These are phyloP conservation scores for Orgyia antiqua DNA, from an alignment of 2,888 invertebrate species.

Conservation along the genomic window DNA sequence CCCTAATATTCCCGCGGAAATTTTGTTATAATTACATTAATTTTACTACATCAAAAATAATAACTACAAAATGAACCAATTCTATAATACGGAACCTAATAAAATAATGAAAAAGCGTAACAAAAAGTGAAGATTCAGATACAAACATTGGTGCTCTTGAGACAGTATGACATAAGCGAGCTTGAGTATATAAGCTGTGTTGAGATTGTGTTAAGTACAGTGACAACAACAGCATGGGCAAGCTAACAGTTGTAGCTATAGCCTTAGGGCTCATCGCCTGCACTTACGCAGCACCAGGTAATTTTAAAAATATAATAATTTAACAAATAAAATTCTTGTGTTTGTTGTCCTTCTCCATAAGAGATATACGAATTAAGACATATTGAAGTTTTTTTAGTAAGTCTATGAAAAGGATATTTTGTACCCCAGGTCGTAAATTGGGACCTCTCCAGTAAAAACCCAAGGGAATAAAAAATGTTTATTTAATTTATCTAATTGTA, in stretches of 20 bases:
- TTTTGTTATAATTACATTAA: no score
- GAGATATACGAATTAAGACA: no score
- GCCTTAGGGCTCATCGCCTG: conserved; percentile 54
- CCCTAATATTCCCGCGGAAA: no score
- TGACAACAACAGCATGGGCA: conserved; percentile 44
- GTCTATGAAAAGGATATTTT: neutral
- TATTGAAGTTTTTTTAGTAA: neutral
- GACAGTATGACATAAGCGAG: conserved; percentile 51
- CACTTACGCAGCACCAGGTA: conserved; percentile 57
- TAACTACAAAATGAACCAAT: conserved; percentile 1
- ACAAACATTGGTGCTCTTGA: conserved; percentile 38
- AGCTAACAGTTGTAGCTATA: conserved; percentile 45
- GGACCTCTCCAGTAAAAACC: no score
- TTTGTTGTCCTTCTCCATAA: no score
- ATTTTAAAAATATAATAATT: neutral
- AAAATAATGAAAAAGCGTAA: conserved; percentile 28
- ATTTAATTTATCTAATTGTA: no score
- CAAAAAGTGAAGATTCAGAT: conserved; percentile 53
- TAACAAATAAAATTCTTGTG: no score
- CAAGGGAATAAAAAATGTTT: no score
- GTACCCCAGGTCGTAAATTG: no score
- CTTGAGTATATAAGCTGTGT: conserved; percentile 40
- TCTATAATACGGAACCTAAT: conserved; percentile 25
- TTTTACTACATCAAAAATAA: no score
- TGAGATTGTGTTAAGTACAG: conserved; percentile 32